These are phyloP conservation scores for Neosalanx taihuensis DNA, from an alignment of 2,797 vertebrate species.

Conservation along the genomic window DNA sequence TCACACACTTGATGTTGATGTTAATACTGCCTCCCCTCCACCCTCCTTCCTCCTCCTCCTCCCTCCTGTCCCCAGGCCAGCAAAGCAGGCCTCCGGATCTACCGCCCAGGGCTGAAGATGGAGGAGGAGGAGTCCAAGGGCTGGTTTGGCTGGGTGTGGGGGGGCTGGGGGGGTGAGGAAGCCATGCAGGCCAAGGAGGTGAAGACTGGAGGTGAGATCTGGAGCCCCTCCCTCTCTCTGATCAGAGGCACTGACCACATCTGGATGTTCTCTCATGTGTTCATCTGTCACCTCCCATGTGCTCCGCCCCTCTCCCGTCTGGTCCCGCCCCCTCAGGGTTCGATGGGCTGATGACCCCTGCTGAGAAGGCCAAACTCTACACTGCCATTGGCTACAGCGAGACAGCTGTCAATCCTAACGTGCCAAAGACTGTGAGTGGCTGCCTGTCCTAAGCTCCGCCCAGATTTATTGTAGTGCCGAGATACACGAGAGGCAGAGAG, in stretches of 20 bases:
- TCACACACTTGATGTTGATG: neutral
- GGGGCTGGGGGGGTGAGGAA: constrained; percentile 83
- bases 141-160: constrained; percentile 89
- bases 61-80: constrained; percentile 71
- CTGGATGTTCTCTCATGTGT: neutral
- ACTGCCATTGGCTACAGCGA: constrained; percentile 98
- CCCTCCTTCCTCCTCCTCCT: neutral
- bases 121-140: constrained; percentile 86
- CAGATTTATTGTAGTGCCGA: neutral
- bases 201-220: constrained; percentile 78
- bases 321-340: constrained; percentile 70
- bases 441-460: neutral
- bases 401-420: constrained; percentile 86
- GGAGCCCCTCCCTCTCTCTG: too few relatives aligned
- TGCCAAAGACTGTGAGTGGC: constrained; percentile 89
- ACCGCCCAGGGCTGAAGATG: constrained; percentile 84
- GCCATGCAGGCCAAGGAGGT: constrained; percentile 66
- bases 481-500: neutral
- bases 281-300: neutral
- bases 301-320: neutral
- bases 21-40: neutral
- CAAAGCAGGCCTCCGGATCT: constrained; percentile 87
- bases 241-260: neutral
- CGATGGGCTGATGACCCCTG: constrained; percentile 84
- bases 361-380: constrained; percentile 92